Percentiles rank a stretch among this genome's conserved stretches.
Conservation (phyloP, 2,797 vertebrate genomes). For the Fratercula arctica region DNA sequence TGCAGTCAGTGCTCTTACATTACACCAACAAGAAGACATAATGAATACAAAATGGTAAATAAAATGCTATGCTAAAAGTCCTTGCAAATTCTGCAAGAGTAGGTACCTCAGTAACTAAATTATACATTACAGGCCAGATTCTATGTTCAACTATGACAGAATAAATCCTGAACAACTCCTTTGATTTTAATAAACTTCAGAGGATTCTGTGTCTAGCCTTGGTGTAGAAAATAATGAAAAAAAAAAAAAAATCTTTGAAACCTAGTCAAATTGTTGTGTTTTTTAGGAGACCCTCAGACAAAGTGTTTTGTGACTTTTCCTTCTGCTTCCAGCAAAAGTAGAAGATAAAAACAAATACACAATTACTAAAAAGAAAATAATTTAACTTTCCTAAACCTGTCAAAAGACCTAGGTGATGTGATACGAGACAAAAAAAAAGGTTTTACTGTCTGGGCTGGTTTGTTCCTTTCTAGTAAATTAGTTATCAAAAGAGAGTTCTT, state of each 20-base stretch:
- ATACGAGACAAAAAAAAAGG: background rate
- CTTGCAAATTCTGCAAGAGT: background rate
- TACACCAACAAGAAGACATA: background rate
- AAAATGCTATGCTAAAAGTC: background rate
- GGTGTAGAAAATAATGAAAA: background rate
- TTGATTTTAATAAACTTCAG: background rate
- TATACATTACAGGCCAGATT: background rate
- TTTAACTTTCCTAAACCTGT: background rate
- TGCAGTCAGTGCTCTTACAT: background rate
- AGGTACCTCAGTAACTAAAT: background rate
- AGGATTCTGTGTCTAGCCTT: background rate
- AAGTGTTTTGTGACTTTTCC: background rate
- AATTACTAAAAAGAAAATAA: background rate
- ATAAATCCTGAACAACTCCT: background rate
- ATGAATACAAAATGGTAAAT: background rate
- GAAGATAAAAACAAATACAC: background rate
- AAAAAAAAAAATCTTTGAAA: background rate
- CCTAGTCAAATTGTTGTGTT: background rate
- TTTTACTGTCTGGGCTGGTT: background rate
- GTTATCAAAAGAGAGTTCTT: background rate
- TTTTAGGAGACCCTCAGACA: background rate
- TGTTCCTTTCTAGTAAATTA: background rate
- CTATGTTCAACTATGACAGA: background rate
- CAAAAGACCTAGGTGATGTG: background rate
- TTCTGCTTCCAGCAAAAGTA: background rate